Evolutionary conservation across 2,888 invertebrate species (phyloP), one percentile per base, ranked within the genome.

Genomic region (Pandemis heparana): DNA sequence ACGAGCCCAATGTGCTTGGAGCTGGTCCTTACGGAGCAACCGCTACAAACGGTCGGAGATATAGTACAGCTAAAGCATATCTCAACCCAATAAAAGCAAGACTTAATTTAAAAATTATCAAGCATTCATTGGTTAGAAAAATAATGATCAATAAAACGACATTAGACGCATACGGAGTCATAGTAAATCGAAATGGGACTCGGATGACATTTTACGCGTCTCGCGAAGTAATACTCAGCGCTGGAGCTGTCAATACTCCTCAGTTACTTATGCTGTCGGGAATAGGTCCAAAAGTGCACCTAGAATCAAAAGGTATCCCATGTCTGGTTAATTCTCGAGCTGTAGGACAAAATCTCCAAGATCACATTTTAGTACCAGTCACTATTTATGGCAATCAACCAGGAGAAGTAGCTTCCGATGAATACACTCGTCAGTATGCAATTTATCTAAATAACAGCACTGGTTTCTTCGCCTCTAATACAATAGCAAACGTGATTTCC

Each of bases 401-500:
- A 6, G 77, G 77, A 12, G 80, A 79, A 38, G 80, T 83, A 70
- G 77, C 82, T 46, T 76, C 79, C 0, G 77, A 81, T 46, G 43
- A 46, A 46, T 14, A 32, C 23, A 14, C 6, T 4, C 1, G 7
- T 46, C 46, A 63, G 91, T 73, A 92, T 60, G 77, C 87, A 5
- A 75, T 92, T 1, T 97, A 96, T 82, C 82, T 95, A 4, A 89
- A 90, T 67, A 91, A 94, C 74, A 91, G 90, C 14, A 92, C 82
- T 16, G 97, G 96, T 0, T 88, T 88, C 9, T 82, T 95, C 75
- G 90, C 93, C 1, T 88, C 90, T 64, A 88, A 86, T 5, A 90
- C 87, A 1, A 92, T 95, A 14, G 91, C 95, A 66, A 97, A 97
- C 86, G 95, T 94, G 0, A 95, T 96, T 92, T 96, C 95, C 0